Percentiles rank a stretch among this genome's conserved stretches.
Conservation (phyloP, 2,113 vertebrate species). For the Recurvirostra avosetta region DNA sequence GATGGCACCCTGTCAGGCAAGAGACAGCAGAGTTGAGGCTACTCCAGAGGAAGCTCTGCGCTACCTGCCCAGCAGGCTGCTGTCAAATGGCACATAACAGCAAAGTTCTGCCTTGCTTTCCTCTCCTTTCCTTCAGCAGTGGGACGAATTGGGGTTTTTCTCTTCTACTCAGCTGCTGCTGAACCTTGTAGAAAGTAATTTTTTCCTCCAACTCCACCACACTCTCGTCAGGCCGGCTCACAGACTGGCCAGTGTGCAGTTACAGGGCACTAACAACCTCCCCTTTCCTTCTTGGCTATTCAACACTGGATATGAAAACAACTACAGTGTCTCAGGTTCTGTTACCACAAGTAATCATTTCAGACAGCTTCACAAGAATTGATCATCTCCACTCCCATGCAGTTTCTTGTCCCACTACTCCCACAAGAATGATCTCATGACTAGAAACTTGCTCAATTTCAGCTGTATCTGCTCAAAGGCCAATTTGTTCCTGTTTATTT, state of each 20-base stretch:
- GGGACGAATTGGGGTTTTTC: neutral
- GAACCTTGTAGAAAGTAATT: neutral
- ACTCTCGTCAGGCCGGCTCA: neutral
- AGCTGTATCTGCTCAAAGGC: neutral
- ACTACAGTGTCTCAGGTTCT: neutral
- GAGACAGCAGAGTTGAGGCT: neutral
- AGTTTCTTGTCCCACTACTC: neutral
- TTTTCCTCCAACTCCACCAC: neutral
- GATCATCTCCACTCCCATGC: neutral
- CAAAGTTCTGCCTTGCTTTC: neutral
- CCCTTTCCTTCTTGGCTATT: neutral
- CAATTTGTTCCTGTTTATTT: neutral
- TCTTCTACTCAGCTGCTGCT: neutral
- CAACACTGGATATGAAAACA: neutral
- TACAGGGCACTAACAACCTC: neutral
- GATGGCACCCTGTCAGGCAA: neutral
- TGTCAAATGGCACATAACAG: neutral
- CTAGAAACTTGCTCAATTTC: conserved; percentile 9
- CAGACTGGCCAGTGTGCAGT: neutral
- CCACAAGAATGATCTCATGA: neutral
- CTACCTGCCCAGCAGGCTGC: neutral
- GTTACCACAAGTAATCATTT: neutral
- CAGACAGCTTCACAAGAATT: neutral
- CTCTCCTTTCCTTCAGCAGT: neutral
- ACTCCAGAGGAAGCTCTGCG: neutral